phyloP scores from a whole-genome alignment of 2,888 invertebrate species.

The Phengaris arion region DNA sequence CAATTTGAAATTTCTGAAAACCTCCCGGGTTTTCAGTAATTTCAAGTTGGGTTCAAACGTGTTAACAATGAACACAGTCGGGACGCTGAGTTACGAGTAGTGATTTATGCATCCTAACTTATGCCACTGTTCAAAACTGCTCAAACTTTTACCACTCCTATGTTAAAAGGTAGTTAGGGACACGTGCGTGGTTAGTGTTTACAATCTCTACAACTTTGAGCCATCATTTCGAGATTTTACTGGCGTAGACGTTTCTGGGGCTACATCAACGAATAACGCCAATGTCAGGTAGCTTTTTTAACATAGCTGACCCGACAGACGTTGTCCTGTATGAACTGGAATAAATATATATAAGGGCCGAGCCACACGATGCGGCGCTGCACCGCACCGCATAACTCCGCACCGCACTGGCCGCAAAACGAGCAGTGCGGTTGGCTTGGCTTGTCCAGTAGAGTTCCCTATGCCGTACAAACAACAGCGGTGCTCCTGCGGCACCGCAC shows the following conservation, averaged over 20 bases:
- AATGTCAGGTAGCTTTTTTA: too few species aligned
- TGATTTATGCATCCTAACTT: constrained; percentile 36
- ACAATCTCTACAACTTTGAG: background rate
- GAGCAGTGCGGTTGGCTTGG: too few species aligned
- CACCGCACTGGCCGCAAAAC: too few species aligned
- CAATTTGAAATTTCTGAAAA: background rate
- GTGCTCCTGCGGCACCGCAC: too few species aligned
- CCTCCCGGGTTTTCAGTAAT: constrained; percentile 5
- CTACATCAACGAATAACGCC: too few species aligned
- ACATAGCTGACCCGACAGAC: too few species aligned
- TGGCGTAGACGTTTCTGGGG: background rate
- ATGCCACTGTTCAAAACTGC: constrained; percentile 1
- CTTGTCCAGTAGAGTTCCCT: too few species aligned
- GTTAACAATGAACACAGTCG: constrained; percentile 38
- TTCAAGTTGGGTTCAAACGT: constrained; percentile 6
- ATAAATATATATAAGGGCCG: too few species aligned
- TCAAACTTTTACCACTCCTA: constrained; percentile 1
- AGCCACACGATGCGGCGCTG: too few species aligned
- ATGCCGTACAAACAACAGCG: too few species aligned
- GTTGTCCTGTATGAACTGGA: too few species aligned
- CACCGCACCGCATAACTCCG: too few species aligned
- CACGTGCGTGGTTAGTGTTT: constrained; percentile 9
- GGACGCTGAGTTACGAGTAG: constrained; percentile 29
- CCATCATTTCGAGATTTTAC: background rate
- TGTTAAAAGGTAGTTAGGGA: constrained; percentile 21